Percentiles rank a stretch among this genome's conserved stretches.
These are phyloP conservation scores for Ricordea florida DNA, from an alignment of 92 coral and sea anemone species.

Conservation along the genomic window DNA sequence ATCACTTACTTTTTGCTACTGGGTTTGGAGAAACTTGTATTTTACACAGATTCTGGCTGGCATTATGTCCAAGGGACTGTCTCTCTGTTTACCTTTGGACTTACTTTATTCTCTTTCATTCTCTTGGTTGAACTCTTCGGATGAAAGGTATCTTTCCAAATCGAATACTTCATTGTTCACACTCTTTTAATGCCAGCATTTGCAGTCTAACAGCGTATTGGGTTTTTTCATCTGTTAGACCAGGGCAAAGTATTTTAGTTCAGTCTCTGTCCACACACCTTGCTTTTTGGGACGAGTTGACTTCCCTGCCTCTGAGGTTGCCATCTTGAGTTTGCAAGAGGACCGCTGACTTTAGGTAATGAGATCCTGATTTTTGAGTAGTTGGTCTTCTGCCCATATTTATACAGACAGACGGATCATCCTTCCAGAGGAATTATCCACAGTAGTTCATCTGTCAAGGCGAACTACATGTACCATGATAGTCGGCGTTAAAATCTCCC, in stretches of 20 bases:
- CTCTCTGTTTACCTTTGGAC: conserved; percentile 21
- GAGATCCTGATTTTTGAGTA: conserved; percentile 6
- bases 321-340: conserved; percentile 6
- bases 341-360: conserved; percentile 19
- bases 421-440: no score
- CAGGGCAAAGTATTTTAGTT: conserved; percentile 22
- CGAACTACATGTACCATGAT: no score
- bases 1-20: conserved; percentile 44
- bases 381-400: no score
- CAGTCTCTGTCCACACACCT: conserved; percentile 34
- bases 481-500: conserved; percentile 8
- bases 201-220: conserved; percentile 22
- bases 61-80: conserved; percentile 13
- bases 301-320: no score
- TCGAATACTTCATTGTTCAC: conserved; percentile 14
- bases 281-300: background rate
- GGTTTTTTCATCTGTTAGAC: conserved; percentile 33
- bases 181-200: conserved; percentile 40
- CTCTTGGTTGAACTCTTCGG: conserved; percentile 17
- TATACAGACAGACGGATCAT: background rate
- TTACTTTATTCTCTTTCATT: conserved; percentile 12
- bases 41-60: conserved; percentile 39
- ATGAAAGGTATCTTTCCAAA: background rate
- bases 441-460: conserved; percentile 4
- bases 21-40: conserved; percentile 23